phyloP scores from a whole-genome alignment of 1,140 invertebrate genomes.

The Dinothrombium tinctorium region DNA sequence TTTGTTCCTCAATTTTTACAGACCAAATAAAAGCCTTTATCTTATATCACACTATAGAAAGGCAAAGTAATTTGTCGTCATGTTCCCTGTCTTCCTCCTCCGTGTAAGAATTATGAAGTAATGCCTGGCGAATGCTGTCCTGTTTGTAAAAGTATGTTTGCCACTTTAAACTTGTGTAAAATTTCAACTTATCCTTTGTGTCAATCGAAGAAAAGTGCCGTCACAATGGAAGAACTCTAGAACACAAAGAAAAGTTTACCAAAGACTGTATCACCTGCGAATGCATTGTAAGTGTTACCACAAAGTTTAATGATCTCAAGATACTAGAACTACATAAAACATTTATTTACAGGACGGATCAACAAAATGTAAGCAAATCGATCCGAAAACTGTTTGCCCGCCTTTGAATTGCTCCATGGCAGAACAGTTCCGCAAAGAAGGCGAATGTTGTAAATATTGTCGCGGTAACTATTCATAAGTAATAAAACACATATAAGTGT shows the following conservation, averaged over 20 bases:
- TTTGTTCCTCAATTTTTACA: background rate
- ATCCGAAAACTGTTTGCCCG: slow-evolving; percentile 49
- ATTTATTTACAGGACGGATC: slow-evolving; percentile 50
- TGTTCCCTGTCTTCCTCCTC: slow-evolving; percentile 41
- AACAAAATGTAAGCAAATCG: slow-evolving; percentile 45
- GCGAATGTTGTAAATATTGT: slow-evolving; percentile 73
- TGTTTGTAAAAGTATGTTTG: slow-evolving; percentile 50
- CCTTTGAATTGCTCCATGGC: slow-evolving; percentile 45
- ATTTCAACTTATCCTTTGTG: no score
- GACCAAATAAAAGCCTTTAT: background rate
- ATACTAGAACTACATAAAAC: no score
- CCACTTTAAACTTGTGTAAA: no score
- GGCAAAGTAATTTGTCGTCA: slow-evolving; percentile 52
- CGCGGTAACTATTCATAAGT: slow-evolving; percentile 33
- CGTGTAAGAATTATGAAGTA: slow-evolving; percentile 51
- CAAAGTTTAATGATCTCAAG: no score
- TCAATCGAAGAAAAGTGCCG: slow-evolving; percentile 46
- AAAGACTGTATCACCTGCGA: slow-evolving; percentile 25
- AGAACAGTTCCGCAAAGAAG: slow-evolving; percentile 50
- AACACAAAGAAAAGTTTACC: slow-evolving; percentile 50
- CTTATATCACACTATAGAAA: slow-evolving; percentile 32
- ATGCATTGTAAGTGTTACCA: no score
- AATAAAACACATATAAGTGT: no score
- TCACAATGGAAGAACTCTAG: slow-evolving; percentile 39
- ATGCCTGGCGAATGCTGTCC: slow-evolving; percentile 57